Evolutionary conservation across 2,797 vertebrate genomes (phyloP), one percentile per base, ranked within the genome.

Genomic region (Molothrus ater): DNA sequence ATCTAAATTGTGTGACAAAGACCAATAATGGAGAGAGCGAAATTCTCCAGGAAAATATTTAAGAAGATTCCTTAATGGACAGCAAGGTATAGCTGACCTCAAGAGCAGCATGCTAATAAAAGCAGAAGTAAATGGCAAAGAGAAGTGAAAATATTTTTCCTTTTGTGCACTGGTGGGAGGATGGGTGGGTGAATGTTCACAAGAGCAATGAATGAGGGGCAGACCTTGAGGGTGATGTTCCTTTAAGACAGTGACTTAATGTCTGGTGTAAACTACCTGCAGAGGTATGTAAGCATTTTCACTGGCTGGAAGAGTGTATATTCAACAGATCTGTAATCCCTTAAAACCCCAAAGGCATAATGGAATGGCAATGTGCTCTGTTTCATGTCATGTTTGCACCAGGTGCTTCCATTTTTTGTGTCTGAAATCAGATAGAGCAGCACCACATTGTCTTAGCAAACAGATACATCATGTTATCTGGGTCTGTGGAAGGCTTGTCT

Each of bases 391-490:
- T 42, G 38, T 43, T 74, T 73, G 48, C 42, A 42, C 38, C 32
- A 12, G 22, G 54, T 2, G 0, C 34, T 34, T 87, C 72, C 61
- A 0, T 64, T 60, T 80, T 38, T 2, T 0, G 1, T 45, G n/a
- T 59, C 66, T 80, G n/a, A 71, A 83, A 53, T 60, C 72, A 91
- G 88, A 61, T 4, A 63, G 38, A 56, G 51, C 71, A 85, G 87
- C 64, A 29, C 32, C 45, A 7, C 4, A 1, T 26, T 79, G 87
- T 40, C 36, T 70, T 8, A 2, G 50, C 20, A 79, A 47, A 79
- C 7, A 71, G 32, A 31, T 66, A 47, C 53, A 53, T 56, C 13
- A 1, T 15, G n/a, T 73, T 82, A 36, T 25, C 63, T 71, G 63
- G 4, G 7, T 72, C 51, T 59, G 43, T 65, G 73, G 13, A 54